These are phyloP conservation scores for Macquaria ambigua DNA, from an alignment of 2,113 vertebrate species.

Conservation along the genomic window DNA sequence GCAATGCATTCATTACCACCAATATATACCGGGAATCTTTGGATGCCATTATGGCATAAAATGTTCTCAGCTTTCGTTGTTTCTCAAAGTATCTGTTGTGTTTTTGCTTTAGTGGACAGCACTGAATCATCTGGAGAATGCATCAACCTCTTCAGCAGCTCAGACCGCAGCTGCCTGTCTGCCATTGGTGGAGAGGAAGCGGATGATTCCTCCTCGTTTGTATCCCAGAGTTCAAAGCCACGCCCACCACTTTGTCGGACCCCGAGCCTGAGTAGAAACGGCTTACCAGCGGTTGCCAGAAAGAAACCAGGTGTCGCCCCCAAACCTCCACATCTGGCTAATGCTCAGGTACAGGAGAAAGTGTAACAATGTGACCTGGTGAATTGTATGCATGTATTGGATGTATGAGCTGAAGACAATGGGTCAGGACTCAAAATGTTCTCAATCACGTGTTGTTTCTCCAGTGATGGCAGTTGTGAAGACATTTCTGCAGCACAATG, in stretches of 20 bases:
- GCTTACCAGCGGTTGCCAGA: constrained; percentile 55
- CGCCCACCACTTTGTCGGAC: constrained; percentile 36
- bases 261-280: constrained; percentile 55
- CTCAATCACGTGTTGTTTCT: neutral
- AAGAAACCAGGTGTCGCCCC: constrained; percentile 55
- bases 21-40: neutral
- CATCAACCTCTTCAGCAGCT: constrained; percentile 76
- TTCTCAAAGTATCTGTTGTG: constrained; percentile 2
- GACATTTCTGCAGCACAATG: neutral
- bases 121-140: constrained; percentile 81
- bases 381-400: neutral
- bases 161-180: constrained; percentile 80
- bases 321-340: constrained; percentile 57
- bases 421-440: neutral
- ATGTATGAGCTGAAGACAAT: neutral
- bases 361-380: neutral
- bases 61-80: neutral
- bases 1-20: neutral
- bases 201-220: constrained; percentile 56
- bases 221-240: constrained; percentile 51
- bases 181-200: constrained; percentile 74
- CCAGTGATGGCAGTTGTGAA: neutral
- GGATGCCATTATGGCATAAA: too few species aligned
- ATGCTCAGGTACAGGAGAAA: constrained; percentile 56
- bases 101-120: constrained; percentile 73